Evolutionary conservation across 2,113 vertebrate species (phyloP), one percentile per base, ranked within the genome.

Genomic region (Oryzias melastigma): DNA sequence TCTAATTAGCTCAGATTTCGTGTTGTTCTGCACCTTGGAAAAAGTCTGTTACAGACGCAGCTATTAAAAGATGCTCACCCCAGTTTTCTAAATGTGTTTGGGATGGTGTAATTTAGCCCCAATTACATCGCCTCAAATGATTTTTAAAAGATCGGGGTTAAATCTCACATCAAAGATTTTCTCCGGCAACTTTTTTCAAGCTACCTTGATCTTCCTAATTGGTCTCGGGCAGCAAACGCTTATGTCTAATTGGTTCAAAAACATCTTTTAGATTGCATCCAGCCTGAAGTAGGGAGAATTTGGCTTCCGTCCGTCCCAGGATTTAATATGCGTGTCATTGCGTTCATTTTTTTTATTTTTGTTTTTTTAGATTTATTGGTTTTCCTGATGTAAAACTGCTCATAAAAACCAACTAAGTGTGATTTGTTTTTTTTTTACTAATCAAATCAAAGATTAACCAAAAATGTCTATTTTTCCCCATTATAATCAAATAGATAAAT

Each of bases 181-280:
- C 84, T 81, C 73, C 72, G 27, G 75, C 68, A 65, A 71, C 35
- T 68, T 73, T 82, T 73, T 80, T 65, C 75, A 77, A 58, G 87
- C 76, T 84, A 88, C 86, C 88, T 88, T 89, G 88, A 89, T 89
- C 86, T 87, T 84, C 67, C 83, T 83, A 87, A 82, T 85, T 87
- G 76, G 84, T 87, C 81, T 83, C 76, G 65, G 80, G 86, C 83
- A 86, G 82, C 76, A 79, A 35, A 70, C 57, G 68, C 72, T 81
- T 80, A 84, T 75, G 82, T 77, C 56, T 87, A 89, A 89, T 90
- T 88, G 83, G 76, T 76, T 86, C 75, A 64, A 83, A 87, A 87
- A 82, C 87, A 87, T 85, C 80, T 87, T 68, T 77, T 77, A 84
- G 71, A 82, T 78, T 83, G 85, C 83, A 87, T 85, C 73, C 78